Evolutionary conservation across 2,888 invertebrate species (phyloP), one percentile per base, ranked within the genome.

Genomic region (Limnephilus rhombicus): DNA sequence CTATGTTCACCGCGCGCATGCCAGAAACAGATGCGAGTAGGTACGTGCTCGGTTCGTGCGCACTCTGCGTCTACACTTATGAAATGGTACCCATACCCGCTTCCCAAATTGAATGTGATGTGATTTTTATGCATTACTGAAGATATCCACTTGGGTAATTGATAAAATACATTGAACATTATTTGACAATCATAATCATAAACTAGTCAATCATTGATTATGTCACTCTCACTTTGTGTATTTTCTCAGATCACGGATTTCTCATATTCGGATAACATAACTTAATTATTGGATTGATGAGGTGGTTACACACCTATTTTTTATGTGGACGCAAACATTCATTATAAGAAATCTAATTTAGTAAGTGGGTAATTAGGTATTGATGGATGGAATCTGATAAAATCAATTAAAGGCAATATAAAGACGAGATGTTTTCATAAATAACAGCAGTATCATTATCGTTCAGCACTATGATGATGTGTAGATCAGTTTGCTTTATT

Each of bases 181-280:
- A 13, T 49, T 49, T 49, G 49, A 49, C 49, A 7, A 68, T 68
- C 24, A 18, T 24, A n/a, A 68, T 68, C 24, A 24, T 68, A n/a
- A 68, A 68, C 68, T 68, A 68, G 68, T 68, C 68, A 68, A 68
- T 68, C 68, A 68, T n/a, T 68, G 68, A 68, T 68, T 68, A 68
- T 24, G 68, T 68, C 68, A 7, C 68, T 68, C 68, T 24, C 68
- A 68, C 18, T 53, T 68, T 68, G 68, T 68, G 68, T 68, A 68
- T 68, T 68, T 68, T 45, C 45, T 45, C 45, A 45, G 45, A 45
- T 11, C 45, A n/a, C n/a, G n/a, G n/a, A n/a, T n/a, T n/a, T n/a
- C n/a, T n/a, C n/a, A n/a, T n/a, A n/a, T 24, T 68, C 68, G 0
- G 24, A 68, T 24, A 11, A 49, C 18, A 24, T 5, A 68, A 24